phyloP scores from a whole-genome alignment of 2,113 vertebrate genomes.

The Oncorhynchus nerka region DNA sequence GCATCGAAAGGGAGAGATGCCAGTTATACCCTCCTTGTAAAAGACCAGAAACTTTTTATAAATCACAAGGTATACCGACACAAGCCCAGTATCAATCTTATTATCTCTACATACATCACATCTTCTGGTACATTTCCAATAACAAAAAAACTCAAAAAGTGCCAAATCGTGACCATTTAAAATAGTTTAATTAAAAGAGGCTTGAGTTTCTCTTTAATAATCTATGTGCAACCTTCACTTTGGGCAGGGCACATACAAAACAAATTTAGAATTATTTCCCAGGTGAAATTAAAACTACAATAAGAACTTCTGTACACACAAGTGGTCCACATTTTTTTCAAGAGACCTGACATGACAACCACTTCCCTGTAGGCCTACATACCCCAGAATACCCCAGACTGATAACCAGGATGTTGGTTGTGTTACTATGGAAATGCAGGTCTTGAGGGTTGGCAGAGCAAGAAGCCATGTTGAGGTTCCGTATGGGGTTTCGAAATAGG shows the following conservation, averaged over 20 bases:
- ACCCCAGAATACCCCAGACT: neutral
- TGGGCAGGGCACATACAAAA: conserved; percentile 4
- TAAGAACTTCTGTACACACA: conserved; percentile 54
- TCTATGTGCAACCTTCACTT: neutral
- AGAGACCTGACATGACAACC: conserved; percentile 48
- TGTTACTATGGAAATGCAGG: conserved; percentile 51
- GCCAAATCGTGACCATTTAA: conserved; percentile 38
- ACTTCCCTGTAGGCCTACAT: conserved; percentile 56
- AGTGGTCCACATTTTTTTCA: conserved; percentile 49
- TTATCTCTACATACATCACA: conserved; percentile 50
- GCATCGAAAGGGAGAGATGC: conserved; percentile 40
- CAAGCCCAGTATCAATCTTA: conserved; percentile 40
- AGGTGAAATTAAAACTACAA: conserved; percentile 47
- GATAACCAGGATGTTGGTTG: conserved; percentile 22
- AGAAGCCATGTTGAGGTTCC: conserved; percentile 41
- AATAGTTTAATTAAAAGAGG: conserved; percentile 27
- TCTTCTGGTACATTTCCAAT: conserved; percentile 39
- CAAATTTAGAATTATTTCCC: conserved; percentile 12
- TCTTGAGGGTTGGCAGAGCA: conserved; percentile 26
- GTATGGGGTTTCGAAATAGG: neutral
- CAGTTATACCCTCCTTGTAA: conserved; percentile 64
- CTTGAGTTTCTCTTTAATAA: neutral
- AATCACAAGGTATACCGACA: conserved; percentile 62
- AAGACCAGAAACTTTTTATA: conserved; percentile 58
- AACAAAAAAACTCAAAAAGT: conserved; percentile 24